These are phyloP conservation scores for Oreohelix idahoensis DNA, from an alignment of 1,140 invertebrate genomes.

Conservation along the genomic window DNA sequence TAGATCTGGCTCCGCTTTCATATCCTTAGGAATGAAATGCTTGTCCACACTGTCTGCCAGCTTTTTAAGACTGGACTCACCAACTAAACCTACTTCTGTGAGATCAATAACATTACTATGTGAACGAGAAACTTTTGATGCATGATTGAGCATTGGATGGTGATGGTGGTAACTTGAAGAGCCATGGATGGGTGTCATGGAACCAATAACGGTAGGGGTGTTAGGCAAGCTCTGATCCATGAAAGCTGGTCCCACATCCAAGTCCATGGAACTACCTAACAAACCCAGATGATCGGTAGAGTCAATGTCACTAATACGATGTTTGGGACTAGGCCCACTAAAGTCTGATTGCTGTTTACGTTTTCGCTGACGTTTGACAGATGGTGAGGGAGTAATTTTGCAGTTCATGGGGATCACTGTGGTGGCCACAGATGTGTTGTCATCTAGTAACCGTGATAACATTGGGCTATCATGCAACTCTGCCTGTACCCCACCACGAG, in stretches of 20 bases:
- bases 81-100: constrained; percentile 51
- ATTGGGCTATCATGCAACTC: constrained; percentile 66
- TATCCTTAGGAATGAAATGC: constrained; percentile 58
- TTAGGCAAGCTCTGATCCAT: constrained; percentile 23
- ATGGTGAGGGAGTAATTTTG: constrained; percentile 52
- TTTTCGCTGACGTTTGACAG: constrained; percentile 55
- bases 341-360: constrained; percentile 45
- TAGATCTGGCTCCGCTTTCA: constrained; percentile 46
- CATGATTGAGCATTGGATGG: constrained; percentile 38
- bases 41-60: constrained; percentile 64
- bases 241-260: constrained; percentile 26
- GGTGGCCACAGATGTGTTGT: constrained; percentile 65
- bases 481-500: constrained; percentile 41
- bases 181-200: constrained; percentile 30
- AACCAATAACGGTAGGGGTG: constrained; percentile 9
- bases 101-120: constrained; percentile 59
- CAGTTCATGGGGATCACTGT: constrained; percentile 44
- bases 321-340: constrained; percentile 71
- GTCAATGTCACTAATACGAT: constrained; percentile 60
- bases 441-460: constrained; percentile 73
- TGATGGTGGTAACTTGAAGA: constrained; percentile 34
- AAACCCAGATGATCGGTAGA: constrained; percentile 46
- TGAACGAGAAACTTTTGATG: constrained; percentile 8
- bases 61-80: constrained; percentile 65
- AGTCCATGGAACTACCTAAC: constrained; percentile 36